phyloP scores from a whole-genome alignment of 2,797 vertebrate species.

The Chelidonichthys spinosus region DNA sequence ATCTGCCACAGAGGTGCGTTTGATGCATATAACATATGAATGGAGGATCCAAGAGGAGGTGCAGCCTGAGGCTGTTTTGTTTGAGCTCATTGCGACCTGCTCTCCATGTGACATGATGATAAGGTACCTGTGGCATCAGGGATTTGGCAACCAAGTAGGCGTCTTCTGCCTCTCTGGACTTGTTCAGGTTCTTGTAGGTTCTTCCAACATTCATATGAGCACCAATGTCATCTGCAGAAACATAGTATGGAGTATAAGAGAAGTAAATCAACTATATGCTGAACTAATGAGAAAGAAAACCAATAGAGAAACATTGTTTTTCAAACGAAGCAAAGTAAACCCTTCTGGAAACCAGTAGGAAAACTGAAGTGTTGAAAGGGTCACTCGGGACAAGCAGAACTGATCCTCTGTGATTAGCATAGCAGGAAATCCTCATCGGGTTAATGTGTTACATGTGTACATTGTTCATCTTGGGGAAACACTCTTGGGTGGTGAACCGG shows the following conservation, averaged over 20 bases:
- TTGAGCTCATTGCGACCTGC: not conserved
- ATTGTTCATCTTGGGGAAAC: conserved; percentile 65
- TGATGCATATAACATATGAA: not conserved
- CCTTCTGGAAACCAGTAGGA: conserved; percentile 6
- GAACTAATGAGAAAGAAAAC: not conserved
- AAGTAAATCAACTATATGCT: not conserved
- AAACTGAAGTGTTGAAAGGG: conserved; percentile 17
- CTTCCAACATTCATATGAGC: conserved; percentile 99
- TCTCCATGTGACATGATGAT: not conserved
- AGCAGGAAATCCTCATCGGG: conserved; percentile 66
- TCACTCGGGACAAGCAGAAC: conserved; percentile 32
- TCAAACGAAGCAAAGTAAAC: not conserved
- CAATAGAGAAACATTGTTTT: not conserved
- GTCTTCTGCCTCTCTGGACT: conserved; percentile 95
- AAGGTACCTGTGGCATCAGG: conserved; percentile 95
- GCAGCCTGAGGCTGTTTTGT: not conserved
- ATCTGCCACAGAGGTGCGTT: not conserved
- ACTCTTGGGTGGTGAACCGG: conserved; percentile 53
- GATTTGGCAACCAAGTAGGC: conserved; percentile 97
- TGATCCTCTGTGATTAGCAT: conserved; percentile 43
- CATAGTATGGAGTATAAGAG: not conserved
- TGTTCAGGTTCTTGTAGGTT: conserved; percentile 98
- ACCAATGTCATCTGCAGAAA: conserved; percentile 93
- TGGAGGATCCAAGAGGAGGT: not conserved
- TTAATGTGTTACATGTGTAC: conserved; percentile 55